phyloP scores from a whole-genome alignment of 2,797 vertebrate species.

The Ceryle rudis region DNA sequence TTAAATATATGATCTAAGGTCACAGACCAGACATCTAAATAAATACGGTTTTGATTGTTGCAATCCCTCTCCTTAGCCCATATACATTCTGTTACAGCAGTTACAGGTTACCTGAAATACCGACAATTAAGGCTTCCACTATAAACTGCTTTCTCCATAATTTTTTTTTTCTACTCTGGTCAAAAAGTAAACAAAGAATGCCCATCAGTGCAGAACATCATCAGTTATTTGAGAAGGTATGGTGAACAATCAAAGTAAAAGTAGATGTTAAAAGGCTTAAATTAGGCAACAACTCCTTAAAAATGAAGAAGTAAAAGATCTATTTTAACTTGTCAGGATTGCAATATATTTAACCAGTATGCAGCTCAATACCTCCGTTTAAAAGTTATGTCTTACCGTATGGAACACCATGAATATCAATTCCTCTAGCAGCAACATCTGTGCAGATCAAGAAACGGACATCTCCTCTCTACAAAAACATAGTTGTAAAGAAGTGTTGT shows the following conservation, averaged over 20 bases:
- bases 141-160: not conserved
- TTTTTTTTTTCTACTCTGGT: not conserved
- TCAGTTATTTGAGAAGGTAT: not conserved
- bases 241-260: not conserved
- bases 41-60: not conserved
- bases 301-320: not conserved
- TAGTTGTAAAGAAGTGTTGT: not conserved
- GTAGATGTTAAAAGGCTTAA: not conserved
- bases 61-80: not conserved
- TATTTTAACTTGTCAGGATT: not conserved
- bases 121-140: not conserved
- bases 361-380: not conserved
- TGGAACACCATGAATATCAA: slow-evolving; percentile 94
- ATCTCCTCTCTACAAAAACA: slow-evolving; percentile 86
- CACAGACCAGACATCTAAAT: not conserved
- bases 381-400: slow-evolving; percentile 83
- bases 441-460: slow-evolving; percentile 96
- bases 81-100: not conserved
- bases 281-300: not conserved
- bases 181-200: not conserved
- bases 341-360: not conserved
- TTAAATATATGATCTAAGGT: not conserved
- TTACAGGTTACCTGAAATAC: not conserved
- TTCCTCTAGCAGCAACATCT: slow-evolving; percentile 97
- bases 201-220: not conserved